Evolutionary conservation across 2,888 invertebrate species (phyloP), one percentile per base, ranked within the genome.

Genomic region (Blastobasis adustella): DNA sequence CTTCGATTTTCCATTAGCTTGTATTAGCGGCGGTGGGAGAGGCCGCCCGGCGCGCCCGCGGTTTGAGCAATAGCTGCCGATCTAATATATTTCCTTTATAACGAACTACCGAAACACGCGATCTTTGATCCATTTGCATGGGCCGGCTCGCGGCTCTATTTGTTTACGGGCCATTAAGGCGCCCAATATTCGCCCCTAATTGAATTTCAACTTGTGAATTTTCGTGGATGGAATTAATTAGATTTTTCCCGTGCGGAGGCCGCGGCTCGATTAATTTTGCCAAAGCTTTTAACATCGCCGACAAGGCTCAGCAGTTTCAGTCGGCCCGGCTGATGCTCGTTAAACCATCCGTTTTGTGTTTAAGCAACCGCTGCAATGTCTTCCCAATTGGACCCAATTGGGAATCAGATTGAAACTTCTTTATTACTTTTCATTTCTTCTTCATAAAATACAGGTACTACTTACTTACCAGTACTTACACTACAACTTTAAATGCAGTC

Each of bases 1-100:
- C 82, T 87, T 88, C 86, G 87, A 85, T 87, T 85, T 84, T 83
- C 86, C 86, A 86, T 87, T 87, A 87, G 76, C 72, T 83, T 83
- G 72, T 85, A 85, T 83, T 82, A 85, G 78, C 76, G 84, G 78
- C 76, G 77, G 71, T 79, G 79, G 82, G 82, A 79, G 80, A 79
- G 80, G 77, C 76, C 58, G 23, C 55, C 58, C 66, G 63, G 72
- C 79, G 75, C 79, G 63, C 73, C 78, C 74, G 74, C 71, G 73
- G 69, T 73, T 69, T 69, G 66, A 69, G 72, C 71, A 67, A 72
- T 76, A 65, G 77, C 79, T 76, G 67, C 71, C 74, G 73, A 66
- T 76, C 74, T 78, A 80, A 83, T 84, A 83, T 81, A 85, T 83
- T 83, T 85, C 79, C 81, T 81, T 83, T 79, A 81, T 79, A 80